Base-by-base conservation (phyloP, 2,113 vertebrate species). In the Cochlearius cochlearius region DNA sequence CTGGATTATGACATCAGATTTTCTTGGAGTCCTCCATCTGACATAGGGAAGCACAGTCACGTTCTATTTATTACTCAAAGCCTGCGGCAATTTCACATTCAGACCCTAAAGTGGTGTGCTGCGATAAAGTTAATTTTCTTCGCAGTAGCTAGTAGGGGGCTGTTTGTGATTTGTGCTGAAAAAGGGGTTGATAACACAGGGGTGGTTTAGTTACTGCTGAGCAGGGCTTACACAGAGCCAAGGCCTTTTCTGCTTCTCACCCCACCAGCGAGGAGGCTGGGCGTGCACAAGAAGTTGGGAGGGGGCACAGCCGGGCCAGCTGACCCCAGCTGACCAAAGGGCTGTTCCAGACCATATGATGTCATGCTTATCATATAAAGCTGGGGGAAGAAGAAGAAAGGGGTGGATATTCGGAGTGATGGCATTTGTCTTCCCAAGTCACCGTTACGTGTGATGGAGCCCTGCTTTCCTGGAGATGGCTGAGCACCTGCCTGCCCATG, bases 391-490 rank as follows among this genome's bases (percentile, higher is more conserved):
- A 38, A 77, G 45, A 21, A 32, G 10, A 26, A 29, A 29, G 13
- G 22, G 8, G 45, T 11, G 21, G 7, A 50, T 2, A 3, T 50
- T 39, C 0, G 2, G n/a, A 62, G 58, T 15, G 27, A 50, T 9
- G 36, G 45, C 1, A 1, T 60, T 60, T 76, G 19, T 32, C 15
- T 38, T 62, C 11, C n/a, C 27, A 76, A 23, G 74, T 38, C 58
- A 45, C 13, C 0, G 1, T 17, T 47, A 76, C 9, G 15, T 15
- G 41, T 22, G 14, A 23, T 17, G 14, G 56, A 36, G 10, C 26
- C 19, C 32, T 38, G 43, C 27, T 60, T 39, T 63, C 29, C 58
- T 32, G 29, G 45, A 15, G n/a, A 34, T 50, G 58, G 36, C 45
- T 49, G 58, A 39, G 39, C n/a, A 39, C n/a, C 34, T 62, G 58